A percentile compares a stretch with the other conserved stretches of the same genome.
Evolutionary conservation across 1,140 invertebrate genomes (phyloP).

Genomic region (Nixonia krombeini): DNA sequence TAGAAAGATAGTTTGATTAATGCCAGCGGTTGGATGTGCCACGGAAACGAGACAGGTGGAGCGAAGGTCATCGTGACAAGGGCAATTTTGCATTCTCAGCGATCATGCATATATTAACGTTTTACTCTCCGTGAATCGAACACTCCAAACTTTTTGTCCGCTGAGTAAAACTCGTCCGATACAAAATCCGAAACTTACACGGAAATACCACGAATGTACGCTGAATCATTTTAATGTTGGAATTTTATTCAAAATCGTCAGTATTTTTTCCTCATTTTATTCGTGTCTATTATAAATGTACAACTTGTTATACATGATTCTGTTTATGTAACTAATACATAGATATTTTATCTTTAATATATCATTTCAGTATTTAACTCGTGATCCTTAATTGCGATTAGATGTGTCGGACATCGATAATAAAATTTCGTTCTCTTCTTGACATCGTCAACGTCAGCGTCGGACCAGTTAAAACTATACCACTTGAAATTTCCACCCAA

Average conservation of each 20-base stretch:
- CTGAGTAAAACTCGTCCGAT: no score
- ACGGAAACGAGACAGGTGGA: no score
- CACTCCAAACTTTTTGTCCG: no score
- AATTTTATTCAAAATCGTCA: constrained; percentile 4
- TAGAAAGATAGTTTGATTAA: no score
- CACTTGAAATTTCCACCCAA: neutral
- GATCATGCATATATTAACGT: no score
- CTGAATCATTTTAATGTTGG: neutral
- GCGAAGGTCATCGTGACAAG: no score
- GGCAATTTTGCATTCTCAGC: no score
- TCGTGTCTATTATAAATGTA: constrained; percentile 70
- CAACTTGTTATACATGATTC: constrained; percentile 66
- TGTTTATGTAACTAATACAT: constrained; percentile 58
- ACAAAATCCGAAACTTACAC: no score
- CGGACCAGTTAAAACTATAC: constrained; percentile 2
- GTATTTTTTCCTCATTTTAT: constrained; percentile 58
- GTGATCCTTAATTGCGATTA: constrained; percentile 41
- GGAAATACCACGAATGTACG: neutral
- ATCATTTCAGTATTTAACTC: constrained; percentile 43
- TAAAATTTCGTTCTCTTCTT: constrained; percentile 24
- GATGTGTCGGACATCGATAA: constrained; percentile 24
- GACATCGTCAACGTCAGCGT: neutral
- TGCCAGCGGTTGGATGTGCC: no score
- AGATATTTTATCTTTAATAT: constrained; percentile 40
- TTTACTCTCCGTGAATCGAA: neutral